Base-by-base conservation (phyloP, 2,797 vertebrate species). In the Brachymystax lenok region DNA sequence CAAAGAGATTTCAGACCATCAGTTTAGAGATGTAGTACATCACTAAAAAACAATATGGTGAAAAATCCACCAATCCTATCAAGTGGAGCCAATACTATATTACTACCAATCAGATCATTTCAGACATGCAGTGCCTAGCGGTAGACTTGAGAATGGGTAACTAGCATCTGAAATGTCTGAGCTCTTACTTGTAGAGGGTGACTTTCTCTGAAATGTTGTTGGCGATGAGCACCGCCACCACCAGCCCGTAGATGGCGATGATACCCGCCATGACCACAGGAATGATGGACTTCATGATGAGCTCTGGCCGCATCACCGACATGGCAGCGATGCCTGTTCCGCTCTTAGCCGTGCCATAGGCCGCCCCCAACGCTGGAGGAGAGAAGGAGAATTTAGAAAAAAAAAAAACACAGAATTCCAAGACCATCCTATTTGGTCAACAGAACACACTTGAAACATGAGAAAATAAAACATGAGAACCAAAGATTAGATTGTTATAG, bases 271-370 rank as follows among this genome's bases (percentile, higher is more conserved):
- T 99, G 91, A 99, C 98, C 66, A 99, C 98, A 0, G 98, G 98
- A 86, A 99, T 99, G 93, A 99, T 99, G 64, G 98, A 99, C 94
- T 97, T 99, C 97, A 99, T 99, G 94, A 99, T 99, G 92, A 98
- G 94, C 92, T 99, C 98, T 52, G 97, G 98, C 93, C 98, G 94
- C 98, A 99, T 99, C 92, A 99, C 98, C 0, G 98, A 99, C 98
- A 99, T 99, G 89, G 98, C 98, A 17, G 98, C 97, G 1, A 99
- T 99, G 73, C 98, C 98, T 0, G 98, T 99, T 74, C 98, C 97
- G 0, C 98, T 99, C 93, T 99, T 99, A n/a, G 98, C 97, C 12
- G 98, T 99, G 84, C 98, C 98, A 85, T 99, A 99, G 19, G 98
- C 98, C 0, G 98, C 98, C 79, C 98, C 98, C 92, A 99, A 91